phyloP scores from a whole-genome alignment of 2,113 vertebrate genomes.

The Zapus hudsonius region DNA sequence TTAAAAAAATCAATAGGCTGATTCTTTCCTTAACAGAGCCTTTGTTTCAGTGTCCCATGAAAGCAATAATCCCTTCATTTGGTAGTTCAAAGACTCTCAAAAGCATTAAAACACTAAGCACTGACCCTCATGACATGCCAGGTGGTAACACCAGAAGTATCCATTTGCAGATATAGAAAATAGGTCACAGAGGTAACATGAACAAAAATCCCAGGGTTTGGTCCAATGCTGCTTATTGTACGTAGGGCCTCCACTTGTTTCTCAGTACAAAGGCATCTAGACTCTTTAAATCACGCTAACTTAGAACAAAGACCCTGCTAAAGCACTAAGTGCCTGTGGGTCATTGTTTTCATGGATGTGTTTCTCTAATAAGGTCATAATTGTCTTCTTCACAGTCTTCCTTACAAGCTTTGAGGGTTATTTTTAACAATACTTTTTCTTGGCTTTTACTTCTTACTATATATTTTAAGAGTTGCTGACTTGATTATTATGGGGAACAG shows the following conservation, averaged over 20 bases:
- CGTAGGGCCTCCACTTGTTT: neutral
- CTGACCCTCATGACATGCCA: neutral
- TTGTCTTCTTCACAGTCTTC: neutral
- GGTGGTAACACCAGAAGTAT: neutral
- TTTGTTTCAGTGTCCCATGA: neutral
- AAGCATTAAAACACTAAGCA: neutral
- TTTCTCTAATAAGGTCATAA: neutral
- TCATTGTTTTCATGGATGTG: neutral
- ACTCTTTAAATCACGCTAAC: neutral
- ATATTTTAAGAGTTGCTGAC: conserved; percentile 13
- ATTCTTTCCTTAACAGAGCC: neutral
- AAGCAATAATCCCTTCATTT: neutral
- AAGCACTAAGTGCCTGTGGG: neutral
- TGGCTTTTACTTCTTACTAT: neutral
- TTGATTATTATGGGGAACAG: neutral
- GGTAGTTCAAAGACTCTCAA: neutral
- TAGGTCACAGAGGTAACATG: neutral
- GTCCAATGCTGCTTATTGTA: neutral
- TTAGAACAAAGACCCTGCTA: neutral
- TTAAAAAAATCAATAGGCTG: neutral
- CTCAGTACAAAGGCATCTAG: conserved; percentile 8
- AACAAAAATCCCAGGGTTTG: neutral
- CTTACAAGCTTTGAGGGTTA: neutral
- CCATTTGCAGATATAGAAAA: neutral
- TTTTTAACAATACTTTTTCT: neutral